phyloP scores from a whole-genome alignment of 2,113 vertebrate species.

The Lipophrys pholis region DNA sequence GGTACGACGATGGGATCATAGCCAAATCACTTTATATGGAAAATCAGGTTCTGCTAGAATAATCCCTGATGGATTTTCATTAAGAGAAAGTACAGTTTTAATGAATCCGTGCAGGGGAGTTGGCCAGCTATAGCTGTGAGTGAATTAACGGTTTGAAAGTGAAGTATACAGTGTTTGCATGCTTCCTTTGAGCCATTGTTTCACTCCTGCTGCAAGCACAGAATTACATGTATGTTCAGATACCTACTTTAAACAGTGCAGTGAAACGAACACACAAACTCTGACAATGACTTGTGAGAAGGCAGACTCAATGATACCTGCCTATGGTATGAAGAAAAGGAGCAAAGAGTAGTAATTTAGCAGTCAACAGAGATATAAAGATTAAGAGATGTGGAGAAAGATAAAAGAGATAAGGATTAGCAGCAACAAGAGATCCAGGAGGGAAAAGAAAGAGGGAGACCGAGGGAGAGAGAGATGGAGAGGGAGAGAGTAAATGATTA shows the following conservation, averaged over 20 bases:
- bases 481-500: constrained; percentile 76
- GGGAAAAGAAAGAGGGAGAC: constrained; percentile 35
- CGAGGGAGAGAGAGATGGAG: constrained; percentile 30
- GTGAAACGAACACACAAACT: background rate
- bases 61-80: constrained; percentile 59
- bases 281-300: constrained; percentile 10
- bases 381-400: constrained; percentile 37
- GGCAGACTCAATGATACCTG: constrained; percentile 21
- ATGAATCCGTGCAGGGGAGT: constrained; percentile 43
- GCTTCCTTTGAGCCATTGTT: constrained; percentile 27
- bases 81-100: constrained; percentile 43
- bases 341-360: constrained; percentile 36
- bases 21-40: constrained; percentile 48
- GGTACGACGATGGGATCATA: constrained; percentile 16
- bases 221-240: background rate
- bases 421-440: constrained; percentile 35
- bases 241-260: background rate
- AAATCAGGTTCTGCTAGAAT: constrained; percentile 40
- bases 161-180: background rate
- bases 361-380: constrained; percentile 54
- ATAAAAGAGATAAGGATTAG: constrained; percentile 51
- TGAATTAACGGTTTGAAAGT: constrained; percentile 48
- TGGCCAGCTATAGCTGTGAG: constrained; percentile 11
- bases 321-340: constrained; percentile 36
- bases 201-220: constrained; percentile 4